Conservation (phyloP, 2,888 invertebrate genomes). For the Oscheius onirici region DNA sequence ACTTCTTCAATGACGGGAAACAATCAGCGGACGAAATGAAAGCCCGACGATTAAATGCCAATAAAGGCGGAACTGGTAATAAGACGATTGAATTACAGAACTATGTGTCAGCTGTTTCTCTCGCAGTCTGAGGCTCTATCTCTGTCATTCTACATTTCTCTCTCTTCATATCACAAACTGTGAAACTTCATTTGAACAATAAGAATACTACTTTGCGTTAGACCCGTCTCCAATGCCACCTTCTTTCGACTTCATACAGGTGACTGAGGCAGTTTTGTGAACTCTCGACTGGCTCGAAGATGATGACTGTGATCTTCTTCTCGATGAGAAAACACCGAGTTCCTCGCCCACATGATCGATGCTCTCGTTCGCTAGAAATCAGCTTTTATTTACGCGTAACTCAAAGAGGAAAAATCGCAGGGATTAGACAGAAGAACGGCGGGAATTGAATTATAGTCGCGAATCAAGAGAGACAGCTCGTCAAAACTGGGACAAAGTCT, state of each 20-base stretch:
- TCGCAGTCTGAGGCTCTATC: not conserved
- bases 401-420: not conserved
- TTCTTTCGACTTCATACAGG: not conserved
- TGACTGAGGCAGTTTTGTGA: constrained; percentile 13
- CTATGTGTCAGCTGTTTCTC: not conserved
- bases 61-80: no score
- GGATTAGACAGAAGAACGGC: not conserved
- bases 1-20: no score
- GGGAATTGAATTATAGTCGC: no score
- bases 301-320: constrained; percentile 1
- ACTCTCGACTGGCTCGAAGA: constrained; percentile 13
- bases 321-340: constrained; percentile 45
- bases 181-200: not conserved
- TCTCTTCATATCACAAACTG: not conserved
- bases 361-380: constrained; percentile 51
- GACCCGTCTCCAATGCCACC: not conserved
- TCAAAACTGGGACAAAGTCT: no score
- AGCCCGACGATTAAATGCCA: no score
- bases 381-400: no score
- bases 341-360: constrained; percentile 53
- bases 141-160: no score
- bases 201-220: not conserved
- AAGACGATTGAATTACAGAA: not conserved
- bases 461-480: no score
- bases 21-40: no score